These are phyloP conservation scores for Catharus ustulatus DNA, from an alignment of 2,797 vertebrate genomes.

Conservation along the genomic window DNA sequence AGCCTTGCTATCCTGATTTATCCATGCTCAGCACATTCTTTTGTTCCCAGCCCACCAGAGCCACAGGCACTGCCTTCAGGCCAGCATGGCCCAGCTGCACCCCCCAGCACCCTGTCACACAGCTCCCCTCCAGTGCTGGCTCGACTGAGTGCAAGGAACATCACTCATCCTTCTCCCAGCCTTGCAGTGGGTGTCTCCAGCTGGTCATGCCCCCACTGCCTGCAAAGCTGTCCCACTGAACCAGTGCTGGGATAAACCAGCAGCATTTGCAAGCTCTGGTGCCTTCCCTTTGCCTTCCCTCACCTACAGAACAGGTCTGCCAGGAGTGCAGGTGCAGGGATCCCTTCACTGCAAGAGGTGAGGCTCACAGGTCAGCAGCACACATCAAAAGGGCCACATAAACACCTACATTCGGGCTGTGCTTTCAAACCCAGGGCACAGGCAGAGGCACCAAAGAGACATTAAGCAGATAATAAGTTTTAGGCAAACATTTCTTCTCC, in stretches of 20 bases:
- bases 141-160: neutral
- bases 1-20: neutral
- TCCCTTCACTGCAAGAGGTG: constrained; percentile 5
- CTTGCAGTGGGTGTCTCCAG: neutral
- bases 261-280: neutral
- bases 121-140: neutral
- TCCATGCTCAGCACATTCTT: neutral
- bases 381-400: constrained; percentile 54
- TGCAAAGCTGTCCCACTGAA: neutral
- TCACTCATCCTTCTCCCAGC: neutral
- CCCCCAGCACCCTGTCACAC: neutral
- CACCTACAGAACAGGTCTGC: neutral
- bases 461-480: constrained; percentile 32
- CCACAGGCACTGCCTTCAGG: neutral
- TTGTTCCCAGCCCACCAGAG: neutral
- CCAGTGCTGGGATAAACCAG: neutral
- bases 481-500: neutral
- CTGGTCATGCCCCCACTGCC: neutral
- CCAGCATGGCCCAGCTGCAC: neutral
- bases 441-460: constrained; percentile 17
- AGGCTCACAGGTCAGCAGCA: constrained; percentile 50
- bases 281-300: neutral
- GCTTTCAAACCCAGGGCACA: constrained; percentile 14
- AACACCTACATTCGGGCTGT: constrained; percentile 29
- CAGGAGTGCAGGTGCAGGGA: neutral